A percentile compares a stretch with the other conserved stretches of the same genome.
Conservation (phyloP, 2,797 vertebrate species). For the Hapalemur alaotrensis region DNA sequence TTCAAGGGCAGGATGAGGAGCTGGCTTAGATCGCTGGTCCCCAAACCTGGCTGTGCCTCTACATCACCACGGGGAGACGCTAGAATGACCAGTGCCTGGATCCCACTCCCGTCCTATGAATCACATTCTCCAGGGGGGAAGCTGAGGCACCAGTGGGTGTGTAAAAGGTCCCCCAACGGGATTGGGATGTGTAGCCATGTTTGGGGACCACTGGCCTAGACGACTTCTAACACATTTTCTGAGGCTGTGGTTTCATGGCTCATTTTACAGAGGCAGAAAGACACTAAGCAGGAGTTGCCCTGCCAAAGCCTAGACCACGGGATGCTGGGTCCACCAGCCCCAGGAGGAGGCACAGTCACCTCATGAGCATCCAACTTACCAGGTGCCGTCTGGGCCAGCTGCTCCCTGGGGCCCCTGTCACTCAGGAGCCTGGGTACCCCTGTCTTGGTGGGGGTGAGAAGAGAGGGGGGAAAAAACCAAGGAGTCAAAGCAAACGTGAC, state of each 20-base stretch:
- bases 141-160: not conserved
- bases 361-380: not conserved
- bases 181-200: not conserved
- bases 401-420: not conserved
- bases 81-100: not conserved
- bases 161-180: not conserved
- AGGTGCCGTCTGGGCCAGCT: not conserved
- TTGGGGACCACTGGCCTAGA: not conserved
- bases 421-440: not conserved
- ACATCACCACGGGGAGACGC: not conserved
- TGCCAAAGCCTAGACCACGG: not conserved
- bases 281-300: not conserved
- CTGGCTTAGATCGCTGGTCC: not conserved
- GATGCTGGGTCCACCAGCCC: not conserved
- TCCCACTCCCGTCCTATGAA: not conserved
- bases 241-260: not conserved
- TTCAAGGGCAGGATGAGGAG: not conserved
- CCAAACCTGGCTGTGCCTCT: not conserved
- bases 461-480: not conserved
- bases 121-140: not conserved
- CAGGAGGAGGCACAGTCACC: not conserved
- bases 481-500: not conserved
- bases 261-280: not conserved
- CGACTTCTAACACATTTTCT: not conserved
- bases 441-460: not conserved